Evolutionary conservation across 2,888 invertebrate genomes (phyloP), one percentile per base, ranked within the genome.

Genomic region (Cryptosula pallasiana): DNA sequence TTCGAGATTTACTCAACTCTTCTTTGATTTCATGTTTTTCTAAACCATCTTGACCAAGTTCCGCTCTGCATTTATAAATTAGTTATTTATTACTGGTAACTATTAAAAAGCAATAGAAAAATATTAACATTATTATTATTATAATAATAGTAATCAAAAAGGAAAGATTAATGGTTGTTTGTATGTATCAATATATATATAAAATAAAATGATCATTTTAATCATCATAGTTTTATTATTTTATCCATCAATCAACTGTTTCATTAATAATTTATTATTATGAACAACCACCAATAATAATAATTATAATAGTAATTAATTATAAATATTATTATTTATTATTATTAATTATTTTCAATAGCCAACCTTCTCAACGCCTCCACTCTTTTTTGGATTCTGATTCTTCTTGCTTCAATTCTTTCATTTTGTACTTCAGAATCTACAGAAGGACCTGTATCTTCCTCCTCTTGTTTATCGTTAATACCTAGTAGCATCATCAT

Each of bases 371-470:
- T 75, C 36, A 76, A 73, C 2, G 79, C 78, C 76, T 84, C 83
- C 55, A 81, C 77, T 73, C 84, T 76, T 69, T 88, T 87, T 81
- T 90, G 88, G 79, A 92, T 91, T 69, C 92, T 87, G 71, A 90
- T 81, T 74, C 88, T 86, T 73, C 92, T 87, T 0, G 90, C 92
- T 57, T 89, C 86, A 83, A 91, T 91, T 77, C 92, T 85, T 82
- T 91, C 91, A 69, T 88, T 87, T 9, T 90, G 88, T 82, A 91
- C 89, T 1, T 81, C 79, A 0, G 91, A 91, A 74, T 84, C 83
- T 13, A 84, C 82, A 73, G 78, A 78, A 2, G 84, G 84, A n/a
- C 83, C 84, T 34, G 76, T 77, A 69, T 84, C 81, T 74, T 84
- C 84, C 73, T 84, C 83, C 74, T 83, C 82, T 29, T 79, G 79